Conservation (phyloP, 1,140 invertebrate species). For the Hirudo medicinalis region DNA sequence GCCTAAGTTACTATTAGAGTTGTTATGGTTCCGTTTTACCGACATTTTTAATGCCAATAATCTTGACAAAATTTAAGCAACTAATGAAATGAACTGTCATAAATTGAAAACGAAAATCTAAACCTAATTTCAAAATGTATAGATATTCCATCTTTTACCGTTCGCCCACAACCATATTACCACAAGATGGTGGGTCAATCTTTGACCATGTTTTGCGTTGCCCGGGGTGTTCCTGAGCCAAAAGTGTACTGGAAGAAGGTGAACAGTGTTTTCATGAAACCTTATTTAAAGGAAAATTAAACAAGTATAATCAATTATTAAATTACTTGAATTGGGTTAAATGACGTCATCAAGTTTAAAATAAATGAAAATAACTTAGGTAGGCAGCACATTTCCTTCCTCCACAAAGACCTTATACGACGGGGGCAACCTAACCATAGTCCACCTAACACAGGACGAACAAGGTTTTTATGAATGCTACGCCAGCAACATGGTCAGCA, state of each 20-base stretch:
- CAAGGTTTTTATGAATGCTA: conserved; percentile 90
- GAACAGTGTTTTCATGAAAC: conserved; percentile 22
- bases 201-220: conserved; percentile 70
- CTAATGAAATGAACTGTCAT: background rate
- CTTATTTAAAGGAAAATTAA: too few relatives aligned
- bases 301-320: too few relatives aligned
- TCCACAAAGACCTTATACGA: conserved; percentile 17
- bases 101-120: background rate
- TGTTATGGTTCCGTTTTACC: background rate
- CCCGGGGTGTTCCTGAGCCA: conserved; percentile 76
- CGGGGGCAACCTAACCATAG: conserved; percentile 81
- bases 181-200: conserved; percentile 29
- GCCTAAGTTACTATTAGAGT: background rate
- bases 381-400: conserved; percentile 20
- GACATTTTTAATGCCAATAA: too few relatives aligned
- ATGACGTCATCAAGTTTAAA: background rate
- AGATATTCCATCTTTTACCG: conserved; percentile 43
- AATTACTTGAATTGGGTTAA: too few relatives aligned
- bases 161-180: conserved; percentile 39
- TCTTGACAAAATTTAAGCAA: too few relatives aligned
- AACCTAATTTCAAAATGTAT: conserved; percentile 15
- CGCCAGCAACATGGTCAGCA: conserved; percentile 82
- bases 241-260: conserved; percentile 80
- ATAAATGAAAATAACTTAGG: conserved; percentile 3
- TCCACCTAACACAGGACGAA: conserved; percentile 68